Conservation (phyloP, 2,797 vertebrate genomes). For the Podarcis lilfordi region DNA sequence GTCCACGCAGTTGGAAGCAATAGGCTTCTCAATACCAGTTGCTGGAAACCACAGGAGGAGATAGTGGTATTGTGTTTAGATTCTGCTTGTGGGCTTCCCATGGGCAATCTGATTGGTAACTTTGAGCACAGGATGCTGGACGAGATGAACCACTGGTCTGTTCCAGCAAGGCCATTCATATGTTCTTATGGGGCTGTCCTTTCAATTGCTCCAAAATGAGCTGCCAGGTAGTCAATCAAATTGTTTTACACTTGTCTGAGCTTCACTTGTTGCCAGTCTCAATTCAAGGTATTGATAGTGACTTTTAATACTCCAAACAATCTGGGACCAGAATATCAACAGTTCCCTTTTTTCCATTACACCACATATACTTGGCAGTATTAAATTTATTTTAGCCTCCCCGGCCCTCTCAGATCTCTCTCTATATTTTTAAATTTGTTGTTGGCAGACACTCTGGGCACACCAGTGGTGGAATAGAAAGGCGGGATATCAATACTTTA, state of each 20-base stretch:
- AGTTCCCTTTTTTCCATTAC: neutral
- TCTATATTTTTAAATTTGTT: neutral
- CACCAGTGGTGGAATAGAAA: neutral
- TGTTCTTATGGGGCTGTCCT: too few relatives aligned
- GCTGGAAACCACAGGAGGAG: too few relatives aligned
- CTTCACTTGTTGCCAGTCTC: neutral
- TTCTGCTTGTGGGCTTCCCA: too few relatives aligned
- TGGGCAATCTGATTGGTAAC: too few relatives aligned
- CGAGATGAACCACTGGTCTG: too few relatives aligned
- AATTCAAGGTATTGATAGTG: neutral
- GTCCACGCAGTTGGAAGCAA: too few relatives aligned
- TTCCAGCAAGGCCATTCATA: too few relatives aligned
- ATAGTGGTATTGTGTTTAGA: too few relatives aligned
- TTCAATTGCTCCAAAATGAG: neutral
- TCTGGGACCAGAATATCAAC: neutral
- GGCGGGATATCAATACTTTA: neutral
- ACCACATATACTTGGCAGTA: neutral
- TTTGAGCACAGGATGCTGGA: too few relatives aligned
- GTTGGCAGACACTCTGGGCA: neutral
- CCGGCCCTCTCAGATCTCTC: too few relatives aligned
- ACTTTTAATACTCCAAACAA: neutral
- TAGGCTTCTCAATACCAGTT: too few relatives aligned
- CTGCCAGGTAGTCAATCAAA: neutral
- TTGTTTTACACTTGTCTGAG: neutral
- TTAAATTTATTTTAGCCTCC: neutral